Evolutionary conservation across 2,888 invertebrate species (phyloP).

Genomic region (Cheiracanthium punctorium): DNA sequence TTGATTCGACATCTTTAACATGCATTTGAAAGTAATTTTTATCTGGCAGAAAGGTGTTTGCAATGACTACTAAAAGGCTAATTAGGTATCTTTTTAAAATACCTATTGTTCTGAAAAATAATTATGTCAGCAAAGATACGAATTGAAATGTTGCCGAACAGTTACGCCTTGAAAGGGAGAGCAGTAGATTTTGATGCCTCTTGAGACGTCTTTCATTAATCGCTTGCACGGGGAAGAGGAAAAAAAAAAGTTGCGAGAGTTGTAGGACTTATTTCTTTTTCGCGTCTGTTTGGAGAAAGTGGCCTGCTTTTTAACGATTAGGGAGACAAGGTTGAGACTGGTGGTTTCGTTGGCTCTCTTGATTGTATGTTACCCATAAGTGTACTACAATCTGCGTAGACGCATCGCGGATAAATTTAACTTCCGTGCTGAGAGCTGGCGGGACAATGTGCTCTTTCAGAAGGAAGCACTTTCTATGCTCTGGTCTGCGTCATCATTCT

Average conservation of each 20-base stretch:
- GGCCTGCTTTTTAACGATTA: background rate
- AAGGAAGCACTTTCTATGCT: slow-evolving; percentile 43
- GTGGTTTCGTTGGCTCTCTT: slow-evolving; percentile 42
- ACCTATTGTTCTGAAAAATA: background rate
- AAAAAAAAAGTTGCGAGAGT: background rate
- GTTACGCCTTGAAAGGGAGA: background rate
- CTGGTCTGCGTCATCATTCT: slow-evolving; percentile 62
- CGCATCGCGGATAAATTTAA: slow-evolving; percentile 65
- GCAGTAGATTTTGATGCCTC: background rate
- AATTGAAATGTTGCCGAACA: background rate
- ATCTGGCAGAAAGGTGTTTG: too few relatives aligned
- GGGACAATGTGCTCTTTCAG: slow-evolving; percentile 67
- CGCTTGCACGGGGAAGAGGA: background rate
- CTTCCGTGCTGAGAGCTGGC: slow-evolving; percentile 51
- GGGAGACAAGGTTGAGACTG: slow-evolving; percentile 36
- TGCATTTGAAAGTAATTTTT: too few relatives aligned
- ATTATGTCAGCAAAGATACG: background rate
- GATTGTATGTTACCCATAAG: slow-evolving; percentile 57
- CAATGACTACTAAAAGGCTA: too few relatives aligned
- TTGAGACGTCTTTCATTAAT: background rate
- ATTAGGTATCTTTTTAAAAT: too few relatives aligned
- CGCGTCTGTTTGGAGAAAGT: background rate
- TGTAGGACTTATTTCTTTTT: background rate
- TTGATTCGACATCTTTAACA: too few relatives aligned
- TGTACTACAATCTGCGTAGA: slow-evolving; percentile 53